Base-by-base conservation (phyloP, 2,888 invertebrate genomes). In the Dryococelus australis region DNA sequence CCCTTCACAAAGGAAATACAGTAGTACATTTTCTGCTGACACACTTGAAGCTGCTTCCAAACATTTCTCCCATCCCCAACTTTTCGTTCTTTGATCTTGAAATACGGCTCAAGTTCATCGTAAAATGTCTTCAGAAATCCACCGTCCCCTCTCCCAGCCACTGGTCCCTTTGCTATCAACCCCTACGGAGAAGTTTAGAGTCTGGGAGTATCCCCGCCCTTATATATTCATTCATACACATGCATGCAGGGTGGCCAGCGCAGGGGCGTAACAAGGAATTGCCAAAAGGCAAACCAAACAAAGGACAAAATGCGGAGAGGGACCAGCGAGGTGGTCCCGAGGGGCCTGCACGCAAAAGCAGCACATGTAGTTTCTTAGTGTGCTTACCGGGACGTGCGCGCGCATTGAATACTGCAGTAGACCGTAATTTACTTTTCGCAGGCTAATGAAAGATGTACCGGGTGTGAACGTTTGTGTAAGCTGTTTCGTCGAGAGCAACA, bases 241-340 rank as follows among this genome's bases (percentile, higher is more conserved):
- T n/a, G 65, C 65, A 65, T 65, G 65, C 47, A 6, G 47, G 65
- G 65, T 65, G 65, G 65, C n/a, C 65, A 20, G 24, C 24, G n/a
- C 24, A 16, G n/a, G 65, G 65, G 65, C 65, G 24, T 65, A 65
- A 65, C 65, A n/a, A 65, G 65, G 65, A n/a, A 16, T 0, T 8
- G 65, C 65, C 65, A 65, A 20, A 65, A n/a, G 65, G 65, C 65
- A n/a, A 65, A 65, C 65, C 65, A 65, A 65, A 65, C 65, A 65
- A 65, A 65, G 65, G 65, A 65, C 65, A n/a, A 65, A 65, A 65
- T 16, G 65, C 24, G 65, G n/a, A n/a, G 65, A 65, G 6, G 65
- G 65, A n/a, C 16, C 47, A 16, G 6, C 47, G 47, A 47, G 47
- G 10, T 16, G 47, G 47, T 65, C 65, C 65, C n/a, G 13, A n/a